Percentiles rank a stretch among this genome's conserved stretches.
phyloP scores from a whole-genome alignment of 2,888 invertebrate genomes.

The Dilophus febrilis region DNA sequence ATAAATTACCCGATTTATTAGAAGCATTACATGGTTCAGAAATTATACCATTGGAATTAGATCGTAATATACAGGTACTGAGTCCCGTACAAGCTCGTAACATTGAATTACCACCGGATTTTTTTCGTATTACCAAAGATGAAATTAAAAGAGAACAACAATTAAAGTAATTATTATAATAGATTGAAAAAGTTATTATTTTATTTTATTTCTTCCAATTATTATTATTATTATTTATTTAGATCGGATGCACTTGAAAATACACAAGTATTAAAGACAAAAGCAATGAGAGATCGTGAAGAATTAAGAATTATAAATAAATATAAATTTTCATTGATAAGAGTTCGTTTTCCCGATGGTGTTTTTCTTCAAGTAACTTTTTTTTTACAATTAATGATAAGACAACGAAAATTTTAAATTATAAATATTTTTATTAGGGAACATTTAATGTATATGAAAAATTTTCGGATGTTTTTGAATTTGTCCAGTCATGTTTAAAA shows the following conservation, averaged over 20 bases:
- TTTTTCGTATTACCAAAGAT: conserved; percentile 64
- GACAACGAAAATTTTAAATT: no score
- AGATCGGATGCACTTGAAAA: conserved; percentile 63
- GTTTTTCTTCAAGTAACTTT: conserved; percentile 57
- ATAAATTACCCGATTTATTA: conserved; percentile 39
- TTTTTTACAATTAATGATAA: no score
- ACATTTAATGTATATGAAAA: conserved; percentile 78
- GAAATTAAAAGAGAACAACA: conserved; percentile 74
- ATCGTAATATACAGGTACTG: conserved; percentile 72
- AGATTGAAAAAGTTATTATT: not conserved
- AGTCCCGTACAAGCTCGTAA: conserved; percentile 55
- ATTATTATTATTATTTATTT: no score
- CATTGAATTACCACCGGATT: conserved; percentile 61
- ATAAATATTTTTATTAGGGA: conserved; percentile 38
- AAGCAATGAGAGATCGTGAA: conserved; percentile 88
- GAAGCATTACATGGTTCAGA: conserved; percentile 68
- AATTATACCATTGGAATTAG: conserved; percentile 65
- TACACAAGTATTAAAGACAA: conserved; percentile 72
- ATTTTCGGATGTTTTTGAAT: conserved; percentile 53
- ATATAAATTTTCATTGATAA: conserved; percentile 70
- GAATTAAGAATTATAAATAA: conserved; percentile 61
- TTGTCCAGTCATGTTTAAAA: conserved; percentile 60
- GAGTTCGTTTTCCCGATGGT: conserved; percentile 79
- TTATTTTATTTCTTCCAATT: conserved; percentile 1
- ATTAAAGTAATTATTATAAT: conserved; percentile 33